These are phyloP conservation scores for Matsumurasca onukii DNA, from an alignment of 1,140 invertebrate species.

Conservation along the genomic window DNA sequence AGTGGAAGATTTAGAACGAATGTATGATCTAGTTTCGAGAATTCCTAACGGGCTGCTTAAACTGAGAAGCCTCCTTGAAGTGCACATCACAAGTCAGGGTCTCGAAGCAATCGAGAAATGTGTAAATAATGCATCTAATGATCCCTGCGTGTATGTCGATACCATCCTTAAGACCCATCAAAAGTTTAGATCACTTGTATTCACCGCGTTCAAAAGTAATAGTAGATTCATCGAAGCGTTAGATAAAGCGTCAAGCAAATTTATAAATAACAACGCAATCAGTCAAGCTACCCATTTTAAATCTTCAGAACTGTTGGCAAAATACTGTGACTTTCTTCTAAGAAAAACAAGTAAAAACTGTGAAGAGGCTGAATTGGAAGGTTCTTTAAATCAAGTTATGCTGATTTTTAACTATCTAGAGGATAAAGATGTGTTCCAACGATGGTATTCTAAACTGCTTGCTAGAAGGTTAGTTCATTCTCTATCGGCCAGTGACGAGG, in stretches of 20 bases:
- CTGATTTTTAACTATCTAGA: conserved; percentile 99
- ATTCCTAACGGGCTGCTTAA: conserved; percentile 92
- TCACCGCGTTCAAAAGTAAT: conserved; percentile 94
- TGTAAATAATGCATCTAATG: conserved; percentile 77
- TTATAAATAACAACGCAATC: conserved; percentile 96
- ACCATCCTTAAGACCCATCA: conserved; percentile 98
- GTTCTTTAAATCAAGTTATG: conserved; percentile 98
- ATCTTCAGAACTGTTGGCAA: conserved; percentile 94
- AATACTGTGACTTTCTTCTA: conserved; percentile 96
- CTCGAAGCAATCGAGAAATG: conserved; percentile 90
- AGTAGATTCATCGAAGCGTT: conserved; percentile 95
- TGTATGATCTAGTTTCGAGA: conserved; percentile 93
- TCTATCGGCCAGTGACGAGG: conserved; percentile 98
- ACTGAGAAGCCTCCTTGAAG: conserved; percentile 84
- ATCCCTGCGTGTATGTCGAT: conserved; percentile 96
- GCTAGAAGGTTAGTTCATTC: conserved; percentile 96
- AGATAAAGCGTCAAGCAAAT: conserved; percentile 96
- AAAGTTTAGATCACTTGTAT: conserved; percentile 93
- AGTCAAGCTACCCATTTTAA: conserved; percentile 85
- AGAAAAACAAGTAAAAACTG: conserved; percentile 99
- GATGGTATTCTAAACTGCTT: conserved; percentile 99
- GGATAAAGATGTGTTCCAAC: conserved; percentile 99
- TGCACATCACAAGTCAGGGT: conserved; percentile 93
- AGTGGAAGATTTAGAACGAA: conserved; percentile 91
- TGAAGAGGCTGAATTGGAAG: conserved; percentile 97